Conservation (phyloP, 2,797 vertebrate genomes). For the Siniperca obscura region DNA sequence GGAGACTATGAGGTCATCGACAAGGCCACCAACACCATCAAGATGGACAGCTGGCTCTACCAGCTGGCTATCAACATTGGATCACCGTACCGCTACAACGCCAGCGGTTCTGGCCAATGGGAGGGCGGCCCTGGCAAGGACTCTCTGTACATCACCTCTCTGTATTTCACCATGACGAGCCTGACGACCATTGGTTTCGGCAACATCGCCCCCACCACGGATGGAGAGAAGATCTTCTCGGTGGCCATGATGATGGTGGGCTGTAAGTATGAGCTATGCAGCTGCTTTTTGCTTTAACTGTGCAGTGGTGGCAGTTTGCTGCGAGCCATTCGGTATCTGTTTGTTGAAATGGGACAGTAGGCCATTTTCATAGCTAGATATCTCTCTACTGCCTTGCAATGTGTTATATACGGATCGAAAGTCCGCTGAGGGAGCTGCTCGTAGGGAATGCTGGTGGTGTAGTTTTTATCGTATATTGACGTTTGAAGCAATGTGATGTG, state of each 20-base stretch:
- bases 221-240: conserved; percentile 97
- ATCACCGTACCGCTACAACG: conserved; percentile 93
- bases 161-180: conserved; percentile 99
- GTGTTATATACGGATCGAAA: background rate
- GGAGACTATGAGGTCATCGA: conserved; percentile 98
- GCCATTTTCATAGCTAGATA: background rate
- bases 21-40: conserved; percentile 93
- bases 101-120: conserved; percentile 92
- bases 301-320: background rate
- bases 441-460: background rate
- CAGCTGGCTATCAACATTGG: conserved; percentile 93
- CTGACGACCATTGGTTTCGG: conserved; percentile 98
- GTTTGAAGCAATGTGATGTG: background rate
- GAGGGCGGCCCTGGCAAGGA: conserved; percentile 96
- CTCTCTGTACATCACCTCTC: conserved; percentile 95
- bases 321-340: background rate
- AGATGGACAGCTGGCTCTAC: conserved; percentile 96
- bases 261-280: conserved; percentile 86
- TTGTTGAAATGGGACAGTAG: background rate
- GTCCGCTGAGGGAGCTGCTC: background rate
- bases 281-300: background rate
- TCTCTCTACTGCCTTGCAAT: background rate
- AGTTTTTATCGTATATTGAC: background rate
- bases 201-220: conserved; percentile 95
- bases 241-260: conserved; percentile 99